Evolutionary conservation across 2,113 vertebrate species (phyloP), one percentile per base, ranked within the genome.

Genomic region (Cyprinus carpio): DNA sequence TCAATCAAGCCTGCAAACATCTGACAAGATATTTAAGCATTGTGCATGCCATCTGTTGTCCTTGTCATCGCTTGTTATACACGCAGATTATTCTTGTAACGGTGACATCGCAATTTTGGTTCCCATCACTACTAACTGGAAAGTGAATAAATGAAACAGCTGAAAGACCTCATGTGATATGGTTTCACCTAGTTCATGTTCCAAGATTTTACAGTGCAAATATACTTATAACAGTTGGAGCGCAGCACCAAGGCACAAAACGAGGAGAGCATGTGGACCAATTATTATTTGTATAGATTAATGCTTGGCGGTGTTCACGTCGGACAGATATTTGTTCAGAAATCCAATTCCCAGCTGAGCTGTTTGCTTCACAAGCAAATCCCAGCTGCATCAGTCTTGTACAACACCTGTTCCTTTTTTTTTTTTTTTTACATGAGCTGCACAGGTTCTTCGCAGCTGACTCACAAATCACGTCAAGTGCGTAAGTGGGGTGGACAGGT

Each of bases 291-390:
- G 81, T 56, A 88, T 85, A 87, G 76, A 87, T 85, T 87, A 92
- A 93, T 89, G 75, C 89, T 87, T 18, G 88, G 46, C 27, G 4
- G 23, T 67, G 85, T 20, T 83, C 58, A 49, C n/a, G 58, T 90
- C 88, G 90, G 90, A 89, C 88, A 91, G 89, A 71, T 84, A 92
- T 69, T 86, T 88, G 87, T 88, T 89, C 88, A 16, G 87, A 92
- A 82, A 83, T 90, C 88, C 87, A 64, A 87, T 89, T 88, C 89
- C 85, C 90, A 84, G 85, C 89, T 80, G 89, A 90, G 90, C 89
- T 82, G 65, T 86, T 91, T 88, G 88, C 92, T 93, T 91, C 85
- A 75, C 75, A 93, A 93, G 92, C 93, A 94, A 93, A 94, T 93
- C 92, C 91, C 91, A 87, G 87, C 82, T 90, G 58, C 91, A 65